phyloP scores from a whole-genome alignment of 1,140 invertebrate genomes.

The Drosophila navojoa region DNA sequence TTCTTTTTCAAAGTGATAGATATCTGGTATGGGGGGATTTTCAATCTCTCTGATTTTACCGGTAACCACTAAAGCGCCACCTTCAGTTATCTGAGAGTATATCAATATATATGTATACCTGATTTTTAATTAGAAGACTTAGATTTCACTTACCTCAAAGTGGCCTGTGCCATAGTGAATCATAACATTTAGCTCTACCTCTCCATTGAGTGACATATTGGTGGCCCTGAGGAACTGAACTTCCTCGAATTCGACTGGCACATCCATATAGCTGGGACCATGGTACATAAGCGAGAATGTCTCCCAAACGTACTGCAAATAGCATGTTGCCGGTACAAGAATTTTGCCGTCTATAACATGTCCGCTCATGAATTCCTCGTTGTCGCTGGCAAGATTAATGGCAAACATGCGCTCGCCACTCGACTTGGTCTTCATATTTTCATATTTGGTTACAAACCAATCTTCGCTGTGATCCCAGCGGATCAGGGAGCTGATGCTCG shows the following conservation, averaged over 20 bases:
- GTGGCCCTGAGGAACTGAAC: conserved; percentile 93
- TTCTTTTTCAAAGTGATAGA: conserved; percentile 84
- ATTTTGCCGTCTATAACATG: conserved; percentile 95
- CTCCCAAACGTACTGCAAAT: conserved; percentile 93
- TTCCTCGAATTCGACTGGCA: conserved; percentile 94
- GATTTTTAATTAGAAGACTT: no score
- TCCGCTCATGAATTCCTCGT: conserved; percentile 91
- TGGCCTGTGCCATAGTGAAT: conserved; percentile 92
- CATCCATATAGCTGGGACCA: conserved; percentile 88
- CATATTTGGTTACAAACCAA: conserved; percentile 85
- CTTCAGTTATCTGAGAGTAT: conserved; percentile 88
- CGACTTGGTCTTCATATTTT: conserved; percentile 79
- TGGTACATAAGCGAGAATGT: conserved; percentile 90
- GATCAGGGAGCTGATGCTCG: conserved; percentile 90
- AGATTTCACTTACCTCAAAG: conserved; percentile 86
- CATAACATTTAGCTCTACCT: conserved; percentile 91
- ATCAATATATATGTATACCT: no score
- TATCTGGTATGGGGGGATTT: conserved; percentile 84
- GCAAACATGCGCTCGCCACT: conserved; percentile 87
- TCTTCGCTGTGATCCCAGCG: conserved; percentile 96
- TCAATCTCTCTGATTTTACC: conserved; percentile 87
- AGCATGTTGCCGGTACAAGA: conserved; percentile 95
- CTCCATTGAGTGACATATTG: conserved; percentile 88
- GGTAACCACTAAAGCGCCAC: conserved; percentile 90
- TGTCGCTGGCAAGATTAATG: conserved; percentile 87